Evolutionary conservation across 2,113 vertebrate species (phyloP).

Genomic region (Campylomormyrus numenius): DNA sequence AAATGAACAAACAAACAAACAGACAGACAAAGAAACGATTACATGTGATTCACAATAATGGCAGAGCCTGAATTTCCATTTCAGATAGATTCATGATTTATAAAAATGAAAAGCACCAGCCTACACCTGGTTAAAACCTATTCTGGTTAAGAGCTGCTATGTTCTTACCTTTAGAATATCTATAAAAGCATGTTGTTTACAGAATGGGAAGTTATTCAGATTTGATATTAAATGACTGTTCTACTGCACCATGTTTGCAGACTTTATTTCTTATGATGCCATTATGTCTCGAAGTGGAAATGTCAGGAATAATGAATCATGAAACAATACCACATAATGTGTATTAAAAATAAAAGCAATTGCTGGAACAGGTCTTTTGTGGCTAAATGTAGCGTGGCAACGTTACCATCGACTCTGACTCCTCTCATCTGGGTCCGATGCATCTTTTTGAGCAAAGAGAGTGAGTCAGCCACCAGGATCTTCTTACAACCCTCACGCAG

Average conservation of each 20-base stretch:
- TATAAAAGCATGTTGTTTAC: not conserved
- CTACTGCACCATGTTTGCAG: not conserved
- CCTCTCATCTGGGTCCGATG: conserved; percentile 90
- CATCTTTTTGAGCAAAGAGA: conserved; percentile 92
- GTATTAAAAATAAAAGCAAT: not conserved
- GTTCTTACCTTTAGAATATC: not conserved
- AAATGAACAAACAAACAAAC: too few species aligned
- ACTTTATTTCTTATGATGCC: not conserved
- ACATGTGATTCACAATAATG: not conserved
- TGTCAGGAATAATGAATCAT: not conserved
- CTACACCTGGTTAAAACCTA: not conserved
- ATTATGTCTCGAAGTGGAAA: not conserved
- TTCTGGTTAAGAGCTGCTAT: not conserved
- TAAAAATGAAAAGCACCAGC: not conserved
- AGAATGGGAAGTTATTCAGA: not conserved
- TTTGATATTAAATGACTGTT: not conserved
- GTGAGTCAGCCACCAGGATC: conserved; percentile 90
- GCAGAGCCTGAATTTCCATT: not conserved
- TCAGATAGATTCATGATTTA: too few species aligned
- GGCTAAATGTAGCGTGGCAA: not conserved
- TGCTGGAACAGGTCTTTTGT: not conserved
- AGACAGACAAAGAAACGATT: not conserved
- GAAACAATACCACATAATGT: not conserved
- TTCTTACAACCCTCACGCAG: conserved; percentile 96
- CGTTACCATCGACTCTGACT: conserved; percentile 78